Conservation (phyloP, 1,140 invertebrate species). For the Aphaenogaster ashmeadi region DNA sequence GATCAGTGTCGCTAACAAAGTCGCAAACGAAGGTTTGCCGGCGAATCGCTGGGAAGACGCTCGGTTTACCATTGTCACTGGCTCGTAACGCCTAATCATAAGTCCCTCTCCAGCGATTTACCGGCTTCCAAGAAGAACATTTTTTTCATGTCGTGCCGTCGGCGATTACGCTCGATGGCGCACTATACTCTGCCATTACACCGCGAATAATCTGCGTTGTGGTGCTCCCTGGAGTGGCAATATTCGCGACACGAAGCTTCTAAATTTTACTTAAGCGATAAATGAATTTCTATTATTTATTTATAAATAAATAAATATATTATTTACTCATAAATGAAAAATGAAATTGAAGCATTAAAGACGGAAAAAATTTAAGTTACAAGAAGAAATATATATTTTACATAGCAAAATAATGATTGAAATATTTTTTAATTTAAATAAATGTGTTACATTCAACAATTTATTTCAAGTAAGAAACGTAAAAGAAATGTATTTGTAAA, state of each 20-base stretch:
- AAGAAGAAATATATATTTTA: neutral
- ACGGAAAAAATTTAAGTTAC: neutral
- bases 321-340: neutral
- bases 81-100: slow-evolving; percentile 41
- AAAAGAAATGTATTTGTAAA: neutral
- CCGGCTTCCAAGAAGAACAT: slow-evolving; percentile 62
- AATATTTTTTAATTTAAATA: slow-evolving; percentile 1
- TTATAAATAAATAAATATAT: neutral
- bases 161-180: slow-evolving; percentile 51
- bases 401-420: neutral
- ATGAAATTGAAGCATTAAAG: neutral
- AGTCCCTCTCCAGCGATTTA: slow-evolving; percentile 39
- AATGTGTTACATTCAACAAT: neutral
- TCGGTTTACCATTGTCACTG: slow-evolving; percentile 27
- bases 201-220: slow-evolving; percentile 51
- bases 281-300: neutral
- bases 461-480: slow-evolving; percentile 9
- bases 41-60: slow-evolving; percentile 16
- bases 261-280: slow-evolving; percentile 29
- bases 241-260: slow-evolving; percentile 13
- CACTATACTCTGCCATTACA: slow-evolving; percentile 47
- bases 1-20: neutral
- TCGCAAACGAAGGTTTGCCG: neutral
- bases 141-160: slow-evolving; percentile 29
- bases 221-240: slow-evolving; percentile 25